A percentile compares a stretch with the other conserved stretches of the same genome.
Evolutionary conservation across 2,888 invertebrate species (phyloP).

Genomic region (Temnothorax unifasciatus): DNA sequence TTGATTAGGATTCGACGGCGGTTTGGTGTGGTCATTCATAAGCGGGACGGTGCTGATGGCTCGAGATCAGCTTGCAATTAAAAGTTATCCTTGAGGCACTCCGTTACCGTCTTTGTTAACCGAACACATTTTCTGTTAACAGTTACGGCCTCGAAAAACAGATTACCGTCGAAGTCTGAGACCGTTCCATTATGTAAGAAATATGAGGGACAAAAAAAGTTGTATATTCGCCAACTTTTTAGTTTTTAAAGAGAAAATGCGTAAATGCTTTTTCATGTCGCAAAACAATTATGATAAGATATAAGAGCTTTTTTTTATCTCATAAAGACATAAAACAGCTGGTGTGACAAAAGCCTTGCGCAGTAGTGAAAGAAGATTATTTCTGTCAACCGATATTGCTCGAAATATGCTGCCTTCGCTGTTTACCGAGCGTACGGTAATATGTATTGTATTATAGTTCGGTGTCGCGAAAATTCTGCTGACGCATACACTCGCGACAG

Average conservation of each 20-base stretch:
- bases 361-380: background rate
- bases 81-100: conserved; percentile 28
- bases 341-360: background rate
- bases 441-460: too few relatives aligned
- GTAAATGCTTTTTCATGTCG: background rate
- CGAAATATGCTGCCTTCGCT: background rate
- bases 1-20: conserved; percentile 37
- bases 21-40: conserved; percentile 38
- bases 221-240: background rate
- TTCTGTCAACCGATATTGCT: background rate
- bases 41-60: conserved; percentile 2
- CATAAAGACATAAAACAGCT: too few relatives aligned
- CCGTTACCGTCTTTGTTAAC: conserved; percentile 33
- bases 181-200: conserved; percentile 10
- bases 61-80: conserved; percentile 37
- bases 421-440: background rate
- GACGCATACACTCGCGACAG: background rate
- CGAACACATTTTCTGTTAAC: conserved; percentile 25
- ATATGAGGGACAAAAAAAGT: background rate
- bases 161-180: background rate
- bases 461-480: conserved; percentile 8
- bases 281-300: background rate
- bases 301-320: background rate
- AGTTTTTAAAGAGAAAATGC: background rate
- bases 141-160: conserved; percentile 25